Base-by-base conservation (phyloP, 2,888 invertebrate species). In the Nomada ferruginata region DNA sequence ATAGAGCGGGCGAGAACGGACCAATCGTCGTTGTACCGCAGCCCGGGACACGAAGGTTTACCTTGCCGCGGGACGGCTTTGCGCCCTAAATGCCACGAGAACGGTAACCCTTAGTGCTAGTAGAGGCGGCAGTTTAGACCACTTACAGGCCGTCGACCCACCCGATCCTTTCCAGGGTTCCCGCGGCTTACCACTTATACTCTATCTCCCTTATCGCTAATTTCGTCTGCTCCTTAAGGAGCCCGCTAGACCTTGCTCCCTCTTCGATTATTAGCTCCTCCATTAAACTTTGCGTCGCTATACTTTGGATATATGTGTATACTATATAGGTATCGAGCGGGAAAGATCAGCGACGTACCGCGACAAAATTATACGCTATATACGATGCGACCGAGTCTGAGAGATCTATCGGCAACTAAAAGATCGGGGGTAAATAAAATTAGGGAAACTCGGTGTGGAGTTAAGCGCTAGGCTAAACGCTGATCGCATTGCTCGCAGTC, bases 91-190 rank as follows among this genome's bases (percentile, higher is more conserved):
- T 29, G 26, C 57, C 52, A 53, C 47, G 53, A 50, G 42, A 61
- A 55, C 72, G 85, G 53, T 61, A 68, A 55, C 60, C 78, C 59
- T 23, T 61, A 80, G 82, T 78, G 81, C 80, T 88, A 89, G 89
- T 89, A 85, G 84, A 80, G 74, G 82, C 53, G 88, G 85, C 89
- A 78, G 84, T 81, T 87, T 85, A 75, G 83, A 84, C 87, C 89
- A 83, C 74, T 80, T 85, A 78, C 80, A 75, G 59, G 65, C 79
- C 82, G 70, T 74, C 74, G 78, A 72, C 52, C 68, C 66, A 71
- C 72, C 26, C 60, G 73, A 76, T 71, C 83, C 81, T 77, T 77
- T 65, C 69, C 65, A 47, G 81, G 77, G 69, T 81, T 69, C 79
- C 71, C 80, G 70, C 42, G 75, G 76, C 66, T 78, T 70, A 76